Base-by-base conservation (phyloP, 23 tunicate genomes). In the Halocynthia aurantium region DNA sequence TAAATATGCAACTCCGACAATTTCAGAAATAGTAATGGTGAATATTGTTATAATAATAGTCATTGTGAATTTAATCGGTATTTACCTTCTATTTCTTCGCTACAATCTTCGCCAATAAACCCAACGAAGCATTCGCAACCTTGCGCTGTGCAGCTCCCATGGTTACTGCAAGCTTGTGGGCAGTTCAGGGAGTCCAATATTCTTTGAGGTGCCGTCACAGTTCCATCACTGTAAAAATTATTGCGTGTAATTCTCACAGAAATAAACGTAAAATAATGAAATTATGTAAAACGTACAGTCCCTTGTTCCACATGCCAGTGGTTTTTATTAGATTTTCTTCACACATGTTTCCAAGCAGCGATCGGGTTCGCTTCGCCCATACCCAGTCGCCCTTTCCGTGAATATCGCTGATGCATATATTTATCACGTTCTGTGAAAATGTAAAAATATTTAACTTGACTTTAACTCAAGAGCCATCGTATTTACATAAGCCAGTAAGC, bases 311-410 rank as follows among this genome's bases (percentile, higher is more conserved):
- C 10, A 65, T 49, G 17, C 31, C 18, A 20, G 70, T 65, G 18
- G 22, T 65, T 6, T 65, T 65, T 11, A 65, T 65, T 15, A 65
- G 17, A 20, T 49, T 11, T 65, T 15, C 70, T 15, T 65, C 70
- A 15, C 70, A 65, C 70, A 65, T 65, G 31, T 65, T 65, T 65
- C 31, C 70, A 65, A 65, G 22, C 70, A 65, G 22, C 22, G 70
- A 65, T 9, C 31, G 31, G 10, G 70, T 10, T 65, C 70, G 22
- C 17, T 65, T 49, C 22, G 70, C 70, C 70, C 70, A 65, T 20
- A 65, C 6, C 70, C 70, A 65, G 17, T 65, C 70, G 70, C 70
- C 70, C 31, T 65, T 65, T 9, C 31, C 31, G 18, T 65, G 13
- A 20, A 65, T 49, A 65, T 65, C 70, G 22, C 70, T 44, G 13